These are phyloP conservation scores for Polypterus senegalus DNA, from an alignment of 2,113 vertebrate species.

Conservation along the genomic window DNA sequence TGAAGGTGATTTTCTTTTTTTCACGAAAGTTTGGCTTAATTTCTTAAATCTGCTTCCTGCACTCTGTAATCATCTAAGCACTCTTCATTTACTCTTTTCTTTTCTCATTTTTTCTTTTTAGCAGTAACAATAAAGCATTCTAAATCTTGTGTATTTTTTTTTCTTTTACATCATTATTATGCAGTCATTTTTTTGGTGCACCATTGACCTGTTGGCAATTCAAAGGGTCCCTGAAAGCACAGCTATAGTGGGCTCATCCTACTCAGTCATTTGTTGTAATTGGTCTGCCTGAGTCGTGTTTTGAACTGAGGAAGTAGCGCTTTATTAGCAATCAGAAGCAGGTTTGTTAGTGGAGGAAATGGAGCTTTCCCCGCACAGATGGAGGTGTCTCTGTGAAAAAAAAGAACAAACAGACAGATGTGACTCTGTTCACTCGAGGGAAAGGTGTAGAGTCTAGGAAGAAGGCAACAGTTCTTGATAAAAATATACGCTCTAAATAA, in stretches of 20 bases:
- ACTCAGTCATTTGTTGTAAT: conserved; percentile 75
- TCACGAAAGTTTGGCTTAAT: too few species aligned
- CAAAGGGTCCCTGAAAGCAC: conserved; percentile 56
- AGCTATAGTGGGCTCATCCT: conserved; percentile 54
- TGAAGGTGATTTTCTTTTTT: too few species aligned
- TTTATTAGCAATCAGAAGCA: conserved; percentile 80
- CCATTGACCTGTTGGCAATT: conserved; percentile 73
- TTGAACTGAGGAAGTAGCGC: conserved; percentile 67
- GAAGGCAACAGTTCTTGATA: conserved; percentile 24
- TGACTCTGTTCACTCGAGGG: conserved; percentile 51
- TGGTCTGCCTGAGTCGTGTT: conserved; percentile 71
- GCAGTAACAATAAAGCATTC: too few species aligned
- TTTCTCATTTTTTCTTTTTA: too few species aligned
- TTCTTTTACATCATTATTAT: too few species aligned
- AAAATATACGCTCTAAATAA: too few species aligned
- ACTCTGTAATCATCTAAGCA: too few species aligned
- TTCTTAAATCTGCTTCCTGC: too few species aligned
- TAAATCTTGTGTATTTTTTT: too few species aligned
- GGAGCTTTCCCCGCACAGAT: conserved; percentile 61
- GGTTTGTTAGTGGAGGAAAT: conserved; percentile 65
- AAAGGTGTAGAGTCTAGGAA: conserved; percentile 51
- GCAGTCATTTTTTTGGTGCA: conserved; percentile 49
- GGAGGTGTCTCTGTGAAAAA: conserved; percentile 64
- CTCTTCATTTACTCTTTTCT: too few species aligned
- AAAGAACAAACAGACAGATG: conserved; percentile 63